These are phyloP conservation scores for Odontomachus brunneus DNA, from an alignment of 1,140 invertebrate genomes.

Conservation along the genomic window DNA sequence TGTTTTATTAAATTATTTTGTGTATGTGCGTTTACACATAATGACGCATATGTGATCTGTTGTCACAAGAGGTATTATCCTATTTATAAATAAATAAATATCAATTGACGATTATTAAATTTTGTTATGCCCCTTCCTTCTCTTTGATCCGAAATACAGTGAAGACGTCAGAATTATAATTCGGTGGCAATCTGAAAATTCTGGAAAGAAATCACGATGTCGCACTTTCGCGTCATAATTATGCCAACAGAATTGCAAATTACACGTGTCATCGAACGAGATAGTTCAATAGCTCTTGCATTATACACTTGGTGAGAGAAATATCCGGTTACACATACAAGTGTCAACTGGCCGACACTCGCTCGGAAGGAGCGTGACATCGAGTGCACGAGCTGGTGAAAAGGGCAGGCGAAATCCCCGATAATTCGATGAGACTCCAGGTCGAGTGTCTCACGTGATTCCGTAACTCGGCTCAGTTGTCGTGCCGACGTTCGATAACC, in stretches of 20 bases:
- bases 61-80: too few species aligned
- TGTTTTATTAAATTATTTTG: too few species aligned
- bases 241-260: background rate
- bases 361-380: constrained; percentile 28
- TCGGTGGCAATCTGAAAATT: too few species aligned
- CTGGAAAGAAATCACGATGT: background rate
- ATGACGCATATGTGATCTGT: too few species aligned
- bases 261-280: background rate
- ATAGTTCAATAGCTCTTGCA: background rate
- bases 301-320: background rate
- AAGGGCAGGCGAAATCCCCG: constrained; percentile 43
- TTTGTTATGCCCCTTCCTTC: too few species aligned
- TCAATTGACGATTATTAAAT: too few species aligned
- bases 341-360: background rate
- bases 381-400: constrained; percentile 25
- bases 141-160: too few species aligned
- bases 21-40: too few species aligned
- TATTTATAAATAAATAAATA: too few species aligned
- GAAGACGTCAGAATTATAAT: too few species aligned
- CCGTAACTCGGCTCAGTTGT: constrained; percentile 46
- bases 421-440: constrained; percentile 57
- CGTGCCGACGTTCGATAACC: constrained; percentile 56
- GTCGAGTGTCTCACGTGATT: constrained; percentile 56
- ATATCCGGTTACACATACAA: background rate
- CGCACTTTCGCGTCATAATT: background rate